Evolutionary conservation across 2,888 invertebrate genomes (phyloP), one percentile per base, ranked within the genome.

Genomic region (Pachycephus smyrnensis): DNA sequence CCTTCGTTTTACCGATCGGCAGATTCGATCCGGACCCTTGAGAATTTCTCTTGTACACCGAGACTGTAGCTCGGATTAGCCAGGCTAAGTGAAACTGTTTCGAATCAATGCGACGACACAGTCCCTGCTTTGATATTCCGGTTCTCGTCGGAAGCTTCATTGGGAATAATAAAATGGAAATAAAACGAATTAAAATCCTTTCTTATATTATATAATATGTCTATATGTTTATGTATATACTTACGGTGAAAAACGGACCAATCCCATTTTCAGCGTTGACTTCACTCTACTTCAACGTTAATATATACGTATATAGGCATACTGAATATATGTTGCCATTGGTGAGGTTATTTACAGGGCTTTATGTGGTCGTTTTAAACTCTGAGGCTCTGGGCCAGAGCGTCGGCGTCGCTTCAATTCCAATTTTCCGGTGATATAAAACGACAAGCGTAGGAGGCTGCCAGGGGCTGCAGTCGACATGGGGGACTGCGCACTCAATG

Each of bases 391-490:
- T 76, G 78, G 77, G 73, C 75, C 79, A 73, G 75, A 77, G 77
- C 30, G 79, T 71, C 80, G 80, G 76, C 82, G 83, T 80, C 84
- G 82, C 83, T 85, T 85, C 84, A 85, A 86, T 87, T 88, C 87
- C 88, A 88, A 88, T 88, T 88, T 88, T 85, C 84, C 86, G 84
- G 82, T 82, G 85, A 87, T 86, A 87, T 87, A 88, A 87, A 88
- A 86, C 86, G 87, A 84, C 84, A 85, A 80, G 80, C 78, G 77
- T 81, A 82, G 77, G 79, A 75, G 71, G 80, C 80, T 55, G 15
- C 23, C 55, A 55, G 76, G 77, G 68, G 71, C 32, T 31, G 71
- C 31, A 71, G 31, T 71, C 71, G 71, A 71, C 23, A 23, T 55
- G 55, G 71, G 33, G 12, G 4, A 32, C 32, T 31, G 71, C 32